These are phyloP conservation scores for Stichodactyla helianthus DNA, from an alignment of 64 coral and sea anemone genomes.

Conservation along the genomic window DNA sequence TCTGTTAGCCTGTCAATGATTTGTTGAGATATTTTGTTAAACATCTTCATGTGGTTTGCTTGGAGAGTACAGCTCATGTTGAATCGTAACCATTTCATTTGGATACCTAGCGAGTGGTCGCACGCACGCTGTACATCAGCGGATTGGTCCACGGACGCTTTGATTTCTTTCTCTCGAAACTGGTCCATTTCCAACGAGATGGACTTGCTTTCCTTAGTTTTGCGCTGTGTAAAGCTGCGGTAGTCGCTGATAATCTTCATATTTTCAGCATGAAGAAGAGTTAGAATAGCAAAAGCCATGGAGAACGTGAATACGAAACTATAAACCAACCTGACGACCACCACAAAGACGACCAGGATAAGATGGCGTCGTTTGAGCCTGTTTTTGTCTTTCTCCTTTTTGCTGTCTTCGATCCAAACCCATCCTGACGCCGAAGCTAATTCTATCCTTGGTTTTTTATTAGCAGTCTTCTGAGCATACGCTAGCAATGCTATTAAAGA, in stretches of 20 bases:
- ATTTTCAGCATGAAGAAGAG: conserved; percentile 59
- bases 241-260: conserved; percentile 53
- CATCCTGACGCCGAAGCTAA: conserved; percentile 16
- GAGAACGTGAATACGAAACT: conserved; percentile 61
- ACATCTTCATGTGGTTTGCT: conserved; percentile 66
- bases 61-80: conserved; percentile 70
- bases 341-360: conserved; percentile 55
- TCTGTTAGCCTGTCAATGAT: conserved; percentile 45
- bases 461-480: conserved; percentile 40
- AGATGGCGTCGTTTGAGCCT: conserved; percentile 62
- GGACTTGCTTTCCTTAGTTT: conserved; percentile 48
- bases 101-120: conserved; percentile 46
- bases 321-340: conserved; percentile 40
- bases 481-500: conserved; percentile 25
- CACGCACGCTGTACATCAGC: conserved; percentile 75
- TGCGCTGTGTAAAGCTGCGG: conserved; percentile 38
- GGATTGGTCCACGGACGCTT: conserved; percentile 35
- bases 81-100: conserved; percentile 40
- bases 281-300: conserved; percentile 44
- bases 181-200: conserved; percentile 72
- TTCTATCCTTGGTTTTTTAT: not conserved
- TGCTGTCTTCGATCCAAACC: conserved; percentile 24
- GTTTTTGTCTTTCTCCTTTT: conserved; percentile 21
- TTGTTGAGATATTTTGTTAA: conserved; percentile 61
- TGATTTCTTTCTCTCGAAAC: conserved; percentile 59